Percentiles rank a stretch among this genome's conserved stretches.
These are phyloP conservation scores for Pithys albifrons DNA, from an alignment of 2,113 vertebrate genomes.

Conservation along the genomic window DNA sequence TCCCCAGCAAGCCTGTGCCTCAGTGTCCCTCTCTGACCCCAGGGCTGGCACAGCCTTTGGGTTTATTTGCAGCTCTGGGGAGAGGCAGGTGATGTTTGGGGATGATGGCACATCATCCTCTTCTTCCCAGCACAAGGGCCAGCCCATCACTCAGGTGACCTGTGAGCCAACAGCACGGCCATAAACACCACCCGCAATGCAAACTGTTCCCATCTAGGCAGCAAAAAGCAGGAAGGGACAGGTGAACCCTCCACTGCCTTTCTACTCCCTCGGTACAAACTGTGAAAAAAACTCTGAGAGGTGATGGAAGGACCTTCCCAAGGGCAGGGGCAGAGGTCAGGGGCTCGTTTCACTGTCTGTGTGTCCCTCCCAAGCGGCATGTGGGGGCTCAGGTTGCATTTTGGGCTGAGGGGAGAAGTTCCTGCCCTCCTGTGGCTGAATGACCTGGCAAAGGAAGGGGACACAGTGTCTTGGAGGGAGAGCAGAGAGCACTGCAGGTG, in stretches of 20 bases:
- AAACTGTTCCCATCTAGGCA: rapidly evolving
- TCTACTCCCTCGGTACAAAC: not conserved
- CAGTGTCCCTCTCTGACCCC: not conserved
- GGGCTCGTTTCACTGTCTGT: not conserved
- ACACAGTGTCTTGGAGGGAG: not conserved
- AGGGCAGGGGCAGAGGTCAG: not conserved
- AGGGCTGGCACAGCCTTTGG: not conserved
- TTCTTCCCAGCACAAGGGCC: not conserved
- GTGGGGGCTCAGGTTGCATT: not conserved
- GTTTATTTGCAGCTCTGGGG: not conserved
- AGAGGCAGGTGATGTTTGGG: not conserved
- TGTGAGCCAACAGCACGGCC: not conserved
- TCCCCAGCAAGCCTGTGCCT: not conserved
- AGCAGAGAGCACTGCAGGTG: rapidly evolving
- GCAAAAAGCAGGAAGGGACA: not conserved
- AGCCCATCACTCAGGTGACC: rapidly evolving
- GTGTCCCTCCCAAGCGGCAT: not conserved
- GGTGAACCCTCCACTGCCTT: not conserved
- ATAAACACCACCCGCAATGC: not conserved
- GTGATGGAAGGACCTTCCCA: not conserved
- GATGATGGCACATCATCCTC: not conserved
- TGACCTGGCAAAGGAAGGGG: not conserved
- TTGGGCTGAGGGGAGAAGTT: not conserved
- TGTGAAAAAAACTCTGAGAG: not conserved
- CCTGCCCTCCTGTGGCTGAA: not conserved